Evolutionary conservation across 1,140 invertebrate genomes (phyloP), one percentile per base, ranked within the genome.

Genomic region (Cydia strobilella): DNA sequence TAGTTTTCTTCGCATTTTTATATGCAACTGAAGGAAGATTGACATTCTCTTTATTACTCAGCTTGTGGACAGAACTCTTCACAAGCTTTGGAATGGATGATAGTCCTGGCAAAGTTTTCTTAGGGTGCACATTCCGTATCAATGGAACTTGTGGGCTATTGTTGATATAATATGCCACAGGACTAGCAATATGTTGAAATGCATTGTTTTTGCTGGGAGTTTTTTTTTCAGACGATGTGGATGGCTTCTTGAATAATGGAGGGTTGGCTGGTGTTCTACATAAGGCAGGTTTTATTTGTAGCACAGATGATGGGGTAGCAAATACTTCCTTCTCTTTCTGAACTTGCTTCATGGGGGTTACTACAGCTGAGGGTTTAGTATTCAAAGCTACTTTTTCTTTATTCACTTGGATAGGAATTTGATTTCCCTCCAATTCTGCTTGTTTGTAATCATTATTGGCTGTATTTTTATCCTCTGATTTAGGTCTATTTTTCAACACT

Each of bases 161-260:
- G 54, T 86, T 87, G 18, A 90, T 90, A 71, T 90, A 89, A 65
- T 83, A 81, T 31, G 89, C 89, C 25, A 90, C 79, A 72, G 89
- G 89, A 78, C 89, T 90, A 25, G 78, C 81, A 15, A 90, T 84
- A 45, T 90, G 83, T 72, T 90, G 77, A 77, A 82, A 90, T 25
- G 73, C 75, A 79, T 86, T 87, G 48, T 35, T 72, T 77, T 80
- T 86, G 9, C 39, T 73, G 20, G 82, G 79, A 54, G 82, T 84
- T 76, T 82, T 87, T 59, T 84, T 84, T 39, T 80, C 13, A 69
- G 83, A 80, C 20, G 78, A 72, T 12, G 45, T 31, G 66, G 74
- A 65, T 73, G 78, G 69, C 77, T 86, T 88, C 65, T 80, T 86
- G 39, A 71, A 35, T 65, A 79, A 82, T 23, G 76, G 5, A 25